Base-by-base conservation (phyloP, 2,797 vertebrate species). In the Setipinna tenuifilis region DNA sequence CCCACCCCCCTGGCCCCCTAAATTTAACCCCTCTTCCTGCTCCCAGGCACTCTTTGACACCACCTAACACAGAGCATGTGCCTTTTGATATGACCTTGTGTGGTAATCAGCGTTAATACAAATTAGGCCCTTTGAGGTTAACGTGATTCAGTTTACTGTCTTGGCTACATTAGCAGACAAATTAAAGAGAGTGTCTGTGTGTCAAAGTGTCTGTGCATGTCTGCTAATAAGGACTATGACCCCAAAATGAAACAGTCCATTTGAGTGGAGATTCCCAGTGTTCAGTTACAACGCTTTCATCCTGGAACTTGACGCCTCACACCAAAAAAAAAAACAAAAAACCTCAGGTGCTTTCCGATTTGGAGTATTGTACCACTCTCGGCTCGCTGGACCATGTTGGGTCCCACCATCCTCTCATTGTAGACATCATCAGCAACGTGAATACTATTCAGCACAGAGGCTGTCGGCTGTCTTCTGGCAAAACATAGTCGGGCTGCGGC, bases 331-430 rank as follows among this genome's bases (percentile, higher is more conserved):
- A 48, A 48, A 71, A 82, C 28, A 17, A 12, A 46, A 28, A 83
- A 78, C 71, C 12, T 12, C 58, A 6, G 83, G 85, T 86, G 54
- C 41, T 84, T 86, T 86, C 87, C 85, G 75, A 44, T 19, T 19
- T 5, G 35, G 41, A 41, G 28, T 16, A 31, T 71, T 25, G 5
- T 71, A 6, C 25, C 28, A 5, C 65, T 31, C 28, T 31, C 28
- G 12, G 65, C 65, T 71, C 65, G 6, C 28, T 71, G 65, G 65
- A 71, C 65, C 12, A 14, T 17, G 2, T 71, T 4, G 23, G 25
- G 65, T 71, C 25, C 31, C 65, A 71, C 12, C 28, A 12, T 12
- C 65, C 25, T 71, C 28, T 35, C 28, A 31, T 71, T 71, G 10
- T 25, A 28, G 12, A 28, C 11, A 14, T 71, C 65, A 71, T 71